Conservation (phyloP, 2,113 vertebrate species). For the Myxocyprinus asiaticus region DNA sequence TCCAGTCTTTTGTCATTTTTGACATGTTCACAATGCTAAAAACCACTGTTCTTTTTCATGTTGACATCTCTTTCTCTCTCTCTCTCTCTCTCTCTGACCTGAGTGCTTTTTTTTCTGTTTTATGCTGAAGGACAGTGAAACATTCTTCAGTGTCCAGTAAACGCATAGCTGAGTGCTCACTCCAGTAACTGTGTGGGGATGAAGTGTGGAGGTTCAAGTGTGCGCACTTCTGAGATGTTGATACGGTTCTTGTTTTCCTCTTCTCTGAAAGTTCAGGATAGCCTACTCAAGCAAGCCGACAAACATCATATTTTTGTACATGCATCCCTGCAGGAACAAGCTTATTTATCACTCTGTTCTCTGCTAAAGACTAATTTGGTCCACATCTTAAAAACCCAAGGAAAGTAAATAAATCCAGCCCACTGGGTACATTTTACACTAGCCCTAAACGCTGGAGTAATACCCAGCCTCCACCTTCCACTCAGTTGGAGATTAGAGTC, state of each 20-base stretch:
- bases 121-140: not conserved
- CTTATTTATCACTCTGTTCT: not conserved
- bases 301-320: not conserved
- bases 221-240: not conserved
- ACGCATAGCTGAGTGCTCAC: not conserved
- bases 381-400: not conserved
- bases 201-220: slow-evolving; percentile 5
- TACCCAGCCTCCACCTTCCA: not conserved
- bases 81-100: not conserved
- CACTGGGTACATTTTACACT: not conserved
- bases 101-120: not conserved
- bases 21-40: not conserved
- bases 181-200: slow-evolving; percentile 2
- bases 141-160: not conserved
- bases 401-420: not conserved
- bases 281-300: not conserved
- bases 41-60: not conserved
- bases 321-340: not conserved
- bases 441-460: not conserved
- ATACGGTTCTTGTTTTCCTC: not conserved
- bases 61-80: not conserved
- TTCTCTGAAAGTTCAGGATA: not conserved
- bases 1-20: not conserved
- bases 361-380: not conserved
- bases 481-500: not conserved